Conservation (phyloP, 1,140 invertebrate genomes). For the Drosophila punjabiensis region DNA sequence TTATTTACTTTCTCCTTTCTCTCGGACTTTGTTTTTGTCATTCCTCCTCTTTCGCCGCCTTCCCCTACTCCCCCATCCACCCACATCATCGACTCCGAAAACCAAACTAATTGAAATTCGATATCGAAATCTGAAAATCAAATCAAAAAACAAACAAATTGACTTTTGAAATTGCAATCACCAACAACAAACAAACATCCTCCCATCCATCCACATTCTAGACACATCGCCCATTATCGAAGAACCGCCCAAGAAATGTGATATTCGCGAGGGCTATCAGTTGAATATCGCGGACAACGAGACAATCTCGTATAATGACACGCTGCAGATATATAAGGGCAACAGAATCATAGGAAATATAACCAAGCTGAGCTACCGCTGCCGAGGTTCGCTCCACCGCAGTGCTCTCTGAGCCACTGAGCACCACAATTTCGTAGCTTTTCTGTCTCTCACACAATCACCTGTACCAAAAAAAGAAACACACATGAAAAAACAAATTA, state of each 20-base stretch:
- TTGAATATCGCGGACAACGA: conserved; percentile 80
- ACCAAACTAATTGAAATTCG: conserved; percentile 14
- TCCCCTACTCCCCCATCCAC: background rate
- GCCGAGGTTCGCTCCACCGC: conserved; percentile 76
- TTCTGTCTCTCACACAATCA: conserved; percentile 25
- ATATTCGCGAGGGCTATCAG: conserved; percentile 74
- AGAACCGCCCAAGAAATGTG: conserved; percentile 75
- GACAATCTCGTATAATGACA: conserved; percentile 81
- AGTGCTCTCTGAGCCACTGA: conserved; percentile 23
- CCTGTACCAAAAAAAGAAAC: background rate
- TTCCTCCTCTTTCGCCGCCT: background rate
- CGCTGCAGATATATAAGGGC: conserved; percentile 67
- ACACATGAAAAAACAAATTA: background rate
- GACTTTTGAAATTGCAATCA: conserved; percentile 35
- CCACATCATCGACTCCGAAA: conserved; percentile 8
- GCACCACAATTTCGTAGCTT: conserved; percentile 20
- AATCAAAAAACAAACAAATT: conserved; percentile 40
- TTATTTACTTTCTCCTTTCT: conserved; percentile 51
- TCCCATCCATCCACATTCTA: conserved; percentile 81
- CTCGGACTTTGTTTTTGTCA: conserved; percentile 30
- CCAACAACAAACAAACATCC: conserved; percentile 54
- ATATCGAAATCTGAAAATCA: conserved; percentile 25
- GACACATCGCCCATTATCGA: conserved; percentile 81
- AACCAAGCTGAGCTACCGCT: conserved; percentile 75
- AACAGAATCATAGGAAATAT: conserved; percentile 83